Evolutionary conservation across 2,888 invertebrate species (phyloP).

Genomic region (Sabellastarte sp.): DNA sequence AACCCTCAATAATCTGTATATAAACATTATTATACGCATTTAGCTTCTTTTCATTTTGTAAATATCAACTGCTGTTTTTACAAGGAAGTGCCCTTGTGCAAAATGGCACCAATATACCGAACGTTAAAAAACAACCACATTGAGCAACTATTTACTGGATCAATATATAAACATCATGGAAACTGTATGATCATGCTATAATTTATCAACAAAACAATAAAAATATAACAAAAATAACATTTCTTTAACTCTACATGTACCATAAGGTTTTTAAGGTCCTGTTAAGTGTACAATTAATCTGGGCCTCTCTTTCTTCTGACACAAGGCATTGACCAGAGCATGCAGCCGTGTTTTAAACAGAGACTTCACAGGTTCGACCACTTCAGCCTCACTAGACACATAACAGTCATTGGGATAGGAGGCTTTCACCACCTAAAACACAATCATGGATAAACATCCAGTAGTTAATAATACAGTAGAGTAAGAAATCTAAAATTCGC

Average conservation of each 20-base stretch:
- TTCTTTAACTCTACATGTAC: too few relatives aligned
- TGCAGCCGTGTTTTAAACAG: neutral
- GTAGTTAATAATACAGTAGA: neutral
- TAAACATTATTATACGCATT: too few relatives aligned
- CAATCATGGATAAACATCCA: neutral
- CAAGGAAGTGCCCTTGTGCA: too few relatives aligned
- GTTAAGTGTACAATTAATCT: neutral
- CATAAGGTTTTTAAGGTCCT: neutral
- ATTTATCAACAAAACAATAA: neutral
- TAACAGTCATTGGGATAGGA: neutral
- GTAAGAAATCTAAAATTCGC: too few relatives aligned
- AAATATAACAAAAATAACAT: neutral
- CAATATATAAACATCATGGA: too few relatives aligned
- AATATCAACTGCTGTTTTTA: too few relatives aligned
- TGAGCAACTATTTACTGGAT: too few relatives aligned
- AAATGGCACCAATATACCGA: too few relatives aligned
- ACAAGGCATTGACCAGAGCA: neutral
- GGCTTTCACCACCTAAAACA: neutral
- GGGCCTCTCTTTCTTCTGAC: neutral
- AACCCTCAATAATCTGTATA: too few relatives aligned
- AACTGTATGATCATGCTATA: too few relatives aligned
- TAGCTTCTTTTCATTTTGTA: too few relatives aligned
- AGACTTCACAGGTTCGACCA: neutral
- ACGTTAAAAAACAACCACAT: too few relatives aligned
- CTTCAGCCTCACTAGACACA: neutral